phyloP scores from a whole-genome alignment of 2,113 vertebrate species.

The Gambusia affinis region DNA sequence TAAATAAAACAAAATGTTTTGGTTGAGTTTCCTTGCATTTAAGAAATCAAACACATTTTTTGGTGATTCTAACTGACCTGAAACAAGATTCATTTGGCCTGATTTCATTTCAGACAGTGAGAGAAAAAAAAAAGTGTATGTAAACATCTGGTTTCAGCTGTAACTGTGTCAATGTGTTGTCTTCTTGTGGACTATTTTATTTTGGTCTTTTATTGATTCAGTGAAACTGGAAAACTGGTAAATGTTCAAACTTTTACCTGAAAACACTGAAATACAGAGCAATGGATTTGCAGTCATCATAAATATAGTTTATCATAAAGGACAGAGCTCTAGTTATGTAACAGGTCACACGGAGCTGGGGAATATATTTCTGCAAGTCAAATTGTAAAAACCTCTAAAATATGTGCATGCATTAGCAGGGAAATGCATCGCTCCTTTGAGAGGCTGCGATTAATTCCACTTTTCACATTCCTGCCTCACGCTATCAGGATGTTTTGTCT shows the following conservation, averaged over 20 bases:
- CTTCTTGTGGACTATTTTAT: neutral
- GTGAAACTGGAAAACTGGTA: neutral
- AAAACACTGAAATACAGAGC: conserved; percentile 50
- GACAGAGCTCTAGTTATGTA: conserved; percentile 61
- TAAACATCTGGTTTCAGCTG: neutral
- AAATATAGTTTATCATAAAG: conserved; percentile 61
- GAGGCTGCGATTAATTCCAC: conserved; percentile 47
- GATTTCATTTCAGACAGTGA: too few relatives aligned
- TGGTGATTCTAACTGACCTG: too few relatives aligned
- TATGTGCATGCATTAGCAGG: conserved; percentile 50
- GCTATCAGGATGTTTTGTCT: conserved; percentile 55
- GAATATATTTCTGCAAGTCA: conserved; percentile 67
- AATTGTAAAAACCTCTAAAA: conserved; percentile 58
- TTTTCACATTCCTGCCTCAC: conserved; percentile 50
- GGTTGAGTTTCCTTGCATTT: too few relatives aligned
- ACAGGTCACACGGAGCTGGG: conserved; percentile 55
- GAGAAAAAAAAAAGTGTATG: too few relatives aligned
- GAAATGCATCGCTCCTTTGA: conserved; percentile 39
- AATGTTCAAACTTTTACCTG: neutral
- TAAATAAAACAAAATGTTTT: too few relatives aligned
- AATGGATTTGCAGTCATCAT: conserved; percentile 57
- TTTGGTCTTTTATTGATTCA: neutral
- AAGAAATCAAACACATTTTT: too few relatives aligned
- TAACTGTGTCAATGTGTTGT: neutral
- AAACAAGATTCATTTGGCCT: too few relatives aligned